Percentiles rank a stretch among this genome's conserved stretches.
Conservation (phyloP, 2,113 vertebrate genomes). For the Rhinopomastus cyanomelas region DNA sequence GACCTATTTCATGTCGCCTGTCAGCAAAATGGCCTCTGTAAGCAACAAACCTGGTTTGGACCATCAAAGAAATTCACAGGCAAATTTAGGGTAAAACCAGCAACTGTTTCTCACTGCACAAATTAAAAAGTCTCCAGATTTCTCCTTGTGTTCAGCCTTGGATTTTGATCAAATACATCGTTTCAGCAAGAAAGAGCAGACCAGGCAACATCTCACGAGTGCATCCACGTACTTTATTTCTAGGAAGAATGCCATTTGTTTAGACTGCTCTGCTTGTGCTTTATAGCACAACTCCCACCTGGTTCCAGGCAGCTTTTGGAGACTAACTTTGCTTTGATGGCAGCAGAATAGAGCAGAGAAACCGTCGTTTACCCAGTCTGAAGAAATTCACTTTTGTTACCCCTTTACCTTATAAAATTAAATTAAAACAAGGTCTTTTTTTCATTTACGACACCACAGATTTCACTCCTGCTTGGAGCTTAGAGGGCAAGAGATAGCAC, state of each 20-base stretch:
- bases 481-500: neutral
- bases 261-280: neutral
- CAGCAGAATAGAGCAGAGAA: neutral
- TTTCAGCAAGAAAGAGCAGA: neutral
- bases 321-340: neutral
- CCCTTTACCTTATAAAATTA: slow-evolving; percentile 10
- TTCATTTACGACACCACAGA: slow-evolving; percentile 1
- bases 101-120: neutral
- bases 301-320: neutral
- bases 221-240: slow-evolving; percentile 19
- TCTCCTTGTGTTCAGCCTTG: neutral
- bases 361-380: neutral
- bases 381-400: neutral
- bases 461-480: neutral
- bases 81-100: neutral
- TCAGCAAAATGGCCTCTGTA: slow-evolving; percentile 11
- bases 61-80: slow-evolving; percentile 18
- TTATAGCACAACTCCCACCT: slow-evolving; percentile 2
- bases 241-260: slow-evolving; percentile 18
- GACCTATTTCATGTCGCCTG: neutral
- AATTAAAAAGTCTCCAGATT: neutral
- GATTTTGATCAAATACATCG: slow-evolving; percentile 11
- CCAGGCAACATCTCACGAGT: slow-evolving; percentile 6
- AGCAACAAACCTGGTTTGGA: slow-evolving; percentile 13
- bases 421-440: slow-evolving; percentile 22